Percentiles rank a stretch among this genome's conserved stretches.
These are phyloP conservation scores for Ageneiosus marmoratus DNA, from an alignment of 2,113 vertebrate genomes.

Conservation along the genomic window DNA sequence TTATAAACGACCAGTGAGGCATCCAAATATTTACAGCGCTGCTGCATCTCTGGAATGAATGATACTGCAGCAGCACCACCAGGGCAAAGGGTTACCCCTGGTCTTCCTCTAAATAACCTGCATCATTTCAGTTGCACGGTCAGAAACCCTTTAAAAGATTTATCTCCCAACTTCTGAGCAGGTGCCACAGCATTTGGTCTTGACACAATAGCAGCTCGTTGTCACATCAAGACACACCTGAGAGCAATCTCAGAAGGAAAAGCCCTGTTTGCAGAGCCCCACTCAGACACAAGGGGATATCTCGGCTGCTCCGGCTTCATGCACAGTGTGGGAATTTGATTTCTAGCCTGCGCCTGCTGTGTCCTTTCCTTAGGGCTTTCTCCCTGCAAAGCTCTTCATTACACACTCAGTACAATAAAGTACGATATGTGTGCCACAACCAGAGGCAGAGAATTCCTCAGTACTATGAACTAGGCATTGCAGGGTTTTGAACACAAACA, in stretches of 20 bases:
- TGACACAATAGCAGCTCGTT: too few relatives aligned
- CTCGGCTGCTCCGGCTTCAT: conserved; percentile 28
- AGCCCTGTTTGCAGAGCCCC: conserved; percentile 39
- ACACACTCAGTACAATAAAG: not conserved
- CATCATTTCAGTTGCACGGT: not conserved
- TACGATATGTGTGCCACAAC: not conserved
- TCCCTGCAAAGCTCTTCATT: not conserved
- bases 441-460: not conserved
- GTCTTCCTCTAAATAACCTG: not conserved
- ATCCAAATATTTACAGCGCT: not conserved
- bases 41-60: not conserved
- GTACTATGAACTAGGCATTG: not conserved
- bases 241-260: conserved; percentile 26
- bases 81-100: not conserved
- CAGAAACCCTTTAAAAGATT: not conserved
- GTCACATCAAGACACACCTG: conserved; percentile 16
- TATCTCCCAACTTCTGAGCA: not conserved
- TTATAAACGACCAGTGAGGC: not conserved
- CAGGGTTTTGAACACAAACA: too few relatives aligned
- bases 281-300: conserved; percentile 34
- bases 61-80: too few relatives aligned
- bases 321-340: conserved; percentile 29
- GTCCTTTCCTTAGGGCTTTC: conserved; percentile 17
- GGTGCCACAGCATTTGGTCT: too few relatives aligned
- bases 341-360: conserved; percentile 26